Base-by-base conservation (phyloP, 1,140 invertebrate species). In the Coenobita brevimanus region DNA sequence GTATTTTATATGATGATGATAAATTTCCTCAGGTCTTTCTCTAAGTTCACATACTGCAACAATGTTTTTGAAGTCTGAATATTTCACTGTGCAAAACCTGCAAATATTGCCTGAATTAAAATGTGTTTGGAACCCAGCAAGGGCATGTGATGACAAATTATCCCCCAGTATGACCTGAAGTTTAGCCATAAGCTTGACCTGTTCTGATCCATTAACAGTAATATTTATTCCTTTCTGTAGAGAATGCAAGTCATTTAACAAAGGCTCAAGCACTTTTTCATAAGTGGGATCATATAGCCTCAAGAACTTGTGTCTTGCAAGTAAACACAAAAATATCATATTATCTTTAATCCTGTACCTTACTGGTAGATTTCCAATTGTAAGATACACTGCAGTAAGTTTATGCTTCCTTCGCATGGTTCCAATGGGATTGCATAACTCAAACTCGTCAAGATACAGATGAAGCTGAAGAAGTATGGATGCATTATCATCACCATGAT, bases 1-100 rank as follows among this genome's bases (percentile, higher is more conserved):
- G n/a, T n/a, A n/a, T n/a, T n/a, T n/a, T n/a, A n/a, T n/a, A n/a
- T n/a, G n/a, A n/a, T n/a, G n/a, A n/a, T n/a, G n/a, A n/a, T n/a
- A n/a, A n/a, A n/a, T n/a, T n/a, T n/a, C n/a, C n/a, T n/a, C n/a
- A n/a, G n/a, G n/a, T n/a, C n/a, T n/a, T n/a, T n/a, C n/a, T n/a
- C n/a, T n/a, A n/a, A n/a, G n/a, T n/a, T n/a, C n/a, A n/a, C n/a
- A n/a, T n/a, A n/a, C n/a, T n/a, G n/a, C n/a, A n/a, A n/a, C n/a
- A n/a, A 17, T 50, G 46, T 50, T 50, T 50, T 17, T 50, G 46
- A 75, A 75, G 15, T 75, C 24, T 33, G 71, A 75, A 38, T 75
- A 75, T 75, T 75, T 75, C 38, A 75, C 38, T 33, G 71, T 33
- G 38, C 71, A 75, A 75, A 75, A 75, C 38, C 30, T 75, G 38